Percentiles rank a stretch among this genome's conserved stretches.
These are phyloP conservation scores for Augiades crinisus DNA, from an alignment of 2,888 invertebrate species.

Conservation along the genomic window DNA sequence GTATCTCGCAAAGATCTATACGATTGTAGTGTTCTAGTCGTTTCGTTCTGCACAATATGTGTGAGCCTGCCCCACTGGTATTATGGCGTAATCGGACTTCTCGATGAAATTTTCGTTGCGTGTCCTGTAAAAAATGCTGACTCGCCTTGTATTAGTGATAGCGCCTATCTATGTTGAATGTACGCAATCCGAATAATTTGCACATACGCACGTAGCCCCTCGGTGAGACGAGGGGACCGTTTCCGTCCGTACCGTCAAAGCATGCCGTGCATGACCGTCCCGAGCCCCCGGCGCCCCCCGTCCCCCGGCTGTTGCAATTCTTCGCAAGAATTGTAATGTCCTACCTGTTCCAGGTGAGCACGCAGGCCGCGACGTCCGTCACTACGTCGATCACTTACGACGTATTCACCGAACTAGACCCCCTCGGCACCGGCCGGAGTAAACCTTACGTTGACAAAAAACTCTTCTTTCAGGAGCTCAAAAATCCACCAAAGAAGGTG, in stretches of 20 bases:
- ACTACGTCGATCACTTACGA: slow-evolving; percentile 81
- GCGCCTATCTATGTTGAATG: slow-evolving; percentile 19
- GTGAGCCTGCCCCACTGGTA: slow-evolving; percentile 11
- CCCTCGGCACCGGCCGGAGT: slow-evolving; percentile 94
- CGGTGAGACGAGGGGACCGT: not conserved
- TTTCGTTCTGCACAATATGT: slow-evolving; percentile 13
- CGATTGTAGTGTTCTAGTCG: slow-evolving; percentile 4
- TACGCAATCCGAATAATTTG: slow-evolving; percentile 16
- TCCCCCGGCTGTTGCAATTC: slow-evolving; percentile 24
- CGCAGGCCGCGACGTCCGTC: slow-evolving; percentile 55
- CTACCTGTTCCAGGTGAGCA: slow-evolving; percentile 72
- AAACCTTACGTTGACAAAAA: slow-evolving; percentile 97
- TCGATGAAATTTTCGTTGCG: too few relatives aligned
- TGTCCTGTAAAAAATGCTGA: slow-evolving; percentile 1
- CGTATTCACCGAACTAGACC: slow-evolving; percentile 96
- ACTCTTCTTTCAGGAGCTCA: slow-evolving; percentile 97
- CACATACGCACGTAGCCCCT: slow-evolving; percentile 14
- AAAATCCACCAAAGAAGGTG: slow-evolving; percentile 96
- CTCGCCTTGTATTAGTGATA: slow-evolving; percentile 18
- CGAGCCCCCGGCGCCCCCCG: slow-evolving; percentile 4
- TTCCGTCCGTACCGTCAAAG: not conserved
- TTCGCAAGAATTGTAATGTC: slow-evolving; percentile 31
- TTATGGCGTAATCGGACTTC: not conserved
- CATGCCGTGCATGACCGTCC: slow-evolving; percentile 18
- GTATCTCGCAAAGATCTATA: slow-evolving; percentile 1